Evolutionary conservation across 2,797 vertebrate genomes (phyloP).

Genomic region (Pseudochaenichthys georgianus): DNA sequence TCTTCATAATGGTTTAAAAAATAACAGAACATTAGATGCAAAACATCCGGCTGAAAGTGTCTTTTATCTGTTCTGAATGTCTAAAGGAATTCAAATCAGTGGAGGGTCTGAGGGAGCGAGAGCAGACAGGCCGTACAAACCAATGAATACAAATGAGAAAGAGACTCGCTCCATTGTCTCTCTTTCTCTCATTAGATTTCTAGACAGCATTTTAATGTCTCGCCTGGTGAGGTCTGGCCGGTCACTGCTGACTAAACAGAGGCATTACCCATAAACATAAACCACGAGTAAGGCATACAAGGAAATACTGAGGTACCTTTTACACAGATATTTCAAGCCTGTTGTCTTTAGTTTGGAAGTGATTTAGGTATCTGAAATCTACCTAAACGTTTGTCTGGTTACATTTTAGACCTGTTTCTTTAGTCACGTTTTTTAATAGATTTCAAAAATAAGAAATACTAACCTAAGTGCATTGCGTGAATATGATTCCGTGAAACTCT

Average conservation of each 20-base stretch:
- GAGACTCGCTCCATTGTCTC: conserved; percentile 34
- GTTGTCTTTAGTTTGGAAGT: conserved; percentile 1
- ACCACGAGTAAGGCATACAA: background rate
- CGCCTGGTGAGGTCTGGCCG: conserved; percentile 4
- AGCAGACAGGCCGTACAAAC: conserved; percentile 50
- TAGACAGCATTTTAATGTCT: conserved; percentile 41
- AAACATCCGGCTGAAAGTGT: conserved; percentile 4
- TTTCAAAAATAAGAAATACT: background rate
- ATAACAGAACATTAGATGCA: background rate
- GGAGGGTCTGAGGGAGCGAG: conserved; percentile 39
- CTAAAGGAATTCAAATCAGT: conserved; percentile 54
- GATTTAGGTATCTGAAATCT: background rate
- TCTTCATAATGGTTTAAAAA: background rate
- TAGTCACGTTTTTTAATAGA: background rate
- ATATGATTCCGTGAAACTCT: background rate
- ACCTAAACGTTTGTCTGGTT: background rate
- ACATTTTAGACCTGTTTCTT: background rate
- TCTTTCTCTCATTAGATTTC: conserved; percentile 49
- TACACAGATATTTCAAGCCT: conserved; percentile 1
- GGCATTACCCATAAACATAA: conserved; percentile 25
- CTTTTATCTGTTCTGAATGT: conserved; percentile 15
- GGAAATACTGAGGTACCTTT: conserved; percentile 21
- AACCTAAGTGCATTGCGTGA: no score
- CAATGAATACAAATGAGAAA: conserved; percentile 73
- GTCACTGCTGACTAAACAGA: conserved; percentile 24